Evolutionary conservation across 2,888 invertebrate genomes (phyloP).

Genomic region (Drymonia ruficornis): DNA sequence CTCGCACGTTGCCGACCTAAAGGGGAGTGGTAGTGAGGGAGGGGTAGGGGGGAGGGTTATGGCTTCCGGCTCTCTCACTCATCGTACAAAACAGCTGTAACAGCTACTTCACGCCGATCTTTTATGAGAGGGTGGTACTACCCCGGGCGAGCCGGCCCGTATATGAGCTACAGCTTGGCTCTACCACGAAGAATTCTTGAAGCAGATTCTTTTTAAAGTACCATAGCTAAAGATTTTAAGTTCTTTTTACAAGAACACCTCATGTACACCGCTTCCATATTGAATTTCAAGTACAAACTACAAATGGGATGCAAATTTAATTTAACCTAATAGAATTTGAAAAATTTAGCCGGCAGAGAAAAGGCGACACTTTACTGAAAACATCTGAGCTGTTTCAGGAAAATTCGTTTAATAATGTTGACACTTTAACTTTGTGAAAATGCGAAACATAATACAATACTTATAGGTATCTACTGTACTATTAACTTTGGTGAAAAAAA

Average conservation of each 20-base stretch:
- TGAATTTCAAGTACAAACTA: neutral
- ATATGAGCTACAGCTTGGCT: no score
- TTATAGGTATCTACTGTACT: no score
- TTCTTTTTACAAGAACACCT: neutral
- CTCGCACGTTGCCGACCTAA: no score
- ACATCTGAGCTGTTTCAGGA: neutral
- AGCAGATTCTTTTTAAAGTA: neutral
- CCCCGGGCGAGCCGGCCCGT: no score
- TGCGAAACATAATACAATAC: neutral
- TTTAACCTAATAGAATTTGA: constrained; percentile 1
- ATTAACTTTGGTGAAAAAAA: no score
- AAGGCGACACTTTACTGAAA: neutral
- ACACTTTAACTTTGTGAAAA: neutral
- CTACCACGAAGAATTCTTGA: no score
- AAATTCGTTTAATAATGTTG: neutral
- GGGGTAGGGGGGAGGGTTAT: no score
- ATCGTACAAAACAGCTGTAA: no score
- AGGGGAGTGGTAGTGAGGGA: no score
- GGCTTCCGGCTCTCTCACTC: no score
- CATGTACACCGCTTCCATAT: neutral
- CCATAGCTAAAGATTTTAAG: neutral
- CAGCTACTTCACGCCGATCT: no score
- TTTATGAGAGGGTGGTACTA: no score
- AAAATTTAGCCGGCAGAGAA: neutral
- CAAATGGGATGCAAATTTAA: constrained; percentile 2